phyloP scores from a whole-genome alignment of 1,140 invertebrate species.

The Heterodera schachtii region DNA sequence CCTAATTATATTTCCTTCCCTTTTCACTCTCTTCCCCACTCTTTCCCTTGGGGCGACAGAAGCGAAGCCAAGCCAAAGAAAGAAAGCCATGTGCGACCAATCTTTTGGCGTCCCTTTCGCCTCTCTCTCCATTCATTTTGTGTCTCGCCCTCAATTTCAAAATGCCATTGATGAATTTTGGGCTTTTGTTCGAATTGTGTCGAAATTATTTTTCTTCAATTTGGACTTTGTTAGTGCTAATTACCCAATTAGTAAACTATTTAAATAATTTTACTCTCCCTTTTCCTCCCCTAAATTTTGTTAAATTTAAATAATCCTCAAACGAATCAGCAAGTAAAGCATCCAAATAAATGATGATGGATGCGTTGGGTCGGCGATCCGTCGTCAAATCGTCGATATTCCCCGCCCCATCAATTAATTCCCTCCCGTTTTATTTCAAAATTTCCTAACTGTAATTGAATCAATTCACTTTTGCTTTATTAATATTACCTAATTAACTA shows the following conservation, averaged over 20 bases:
- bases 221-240: too few relatives aligned
- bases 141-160: background rate
- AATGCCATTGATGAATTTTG: too few relatives aligned
- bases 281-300: background rate
- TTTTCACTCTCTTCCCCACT: background rate
- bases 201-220: background rate
- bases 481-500: background rate
- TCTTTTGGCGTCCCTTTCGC: background rate
- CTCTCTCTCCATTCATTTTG: background rate
- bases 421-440: background rate
- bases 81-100: background rate
- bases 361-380: background rate
- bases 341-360: background rate
- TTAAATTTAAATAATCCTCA: background rate
- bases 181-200: too few relatives aligned
- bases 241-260: too few relatives aligned
- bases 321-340: background rate
- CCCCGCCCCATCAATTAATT: too few relatives aligned
- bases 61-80: background rate
- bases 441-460: constrained; percentile 3
- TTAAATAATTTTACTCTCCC: too few relatives aligned
- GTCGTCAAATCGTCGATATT: background rate
- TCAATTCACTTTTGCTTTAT: background rate
- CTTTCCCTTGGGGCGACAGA: background rate
- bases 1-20: background rate